These are phyloP conservation scores for Agrochola macilenta DNA, from an alignment of 2,888 invertebrate species.

Conservation along the genomic window DNA sequence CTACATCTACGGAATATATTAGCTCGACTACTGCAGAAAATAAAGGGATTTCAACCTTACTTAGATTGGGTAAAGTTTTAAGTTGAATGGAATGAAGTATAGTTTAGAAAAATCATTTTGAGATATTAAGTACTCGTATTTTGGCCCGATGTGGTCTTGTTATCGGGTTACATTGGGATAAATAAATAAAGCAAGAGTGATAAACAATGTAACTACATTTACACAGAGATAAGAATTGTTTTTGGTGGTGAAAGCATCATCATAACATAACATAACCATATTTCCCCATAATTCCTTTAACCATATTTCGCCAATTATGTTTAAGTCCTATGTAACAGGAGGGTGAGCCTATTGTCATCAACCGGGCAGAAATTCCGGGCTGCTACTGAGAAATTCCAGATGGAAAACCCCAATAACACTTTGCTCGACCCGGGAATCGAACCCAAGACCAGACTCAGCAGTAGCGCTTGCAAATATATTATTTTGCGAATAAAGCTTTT, in stretches of 20 bases:
- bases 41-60: conserved; percentile 43
- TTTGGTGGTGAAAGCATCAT: not conserved
- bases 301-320: too few relatives aligned
- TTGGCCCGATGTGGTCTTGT: conserved; percentile 46
- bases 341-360: too few relatives aligned
- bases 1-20: conserved; percentile 71
- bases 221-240: not conserved
- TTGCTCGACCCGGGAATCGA: too few relatives aligned
- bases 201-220: conserved; percentile 16
- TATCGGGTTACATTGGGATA: conserved; percentile 45
- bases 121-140: conserved; percentile 55
- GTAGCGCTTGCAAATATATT: too few relatives aligned
- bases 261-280: not conserved
- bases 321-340: too few relatives aligned
- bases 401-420: too few relatives aligned
- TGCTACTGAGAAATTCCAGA: too few relatives aligned
- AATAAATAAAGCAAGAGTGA: conserved; percentile 34
- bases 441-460: too few relatives aligned
- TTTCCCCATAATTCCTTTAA: too few relatives aligned
- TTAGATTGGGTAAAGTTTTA: conserved; percentile 15
- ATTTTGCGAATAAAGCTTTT: not conserved
- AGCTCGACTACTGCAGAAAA: conserved; percentile 28
- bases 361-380: too few relatives aligned
- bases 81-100: conserved; percentile 5
- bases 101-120: conserved; percentile 60